Base-by-base conservation (phyloP, 2,888 invertebrate genomes). In the Pherbina coryleti region DNA sequence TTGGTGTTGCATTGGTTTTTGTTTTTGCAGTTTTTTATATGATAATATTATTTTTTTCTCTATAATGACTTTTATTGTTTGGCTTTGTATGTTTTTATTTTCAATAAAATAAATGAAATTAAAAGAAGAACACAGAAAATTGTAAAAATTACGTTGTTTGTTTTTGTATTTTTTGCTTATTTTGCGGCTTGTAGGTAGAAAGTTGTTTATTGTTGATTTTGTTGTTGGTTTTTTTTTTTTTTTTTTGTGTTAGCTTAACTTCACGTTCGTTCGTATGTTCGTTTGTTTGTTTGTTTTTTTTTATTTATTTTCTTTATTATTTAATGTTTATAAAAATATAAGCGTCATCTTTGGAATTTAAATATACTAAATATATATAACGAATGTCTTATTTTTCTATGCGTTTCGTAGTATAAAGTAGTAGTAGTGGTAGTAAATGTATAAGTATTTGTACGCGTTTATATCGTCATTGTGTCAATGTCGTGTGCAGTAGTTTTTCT, bases 141-240 rank as follows among this genome's bases (percentile, higher is more conserved):
- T 17, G 31, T 22, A 55, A 22, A 55, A 55, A 19, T 3, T 22
- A 4, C 14, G 22, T 49, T 67, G 37, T 49, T 77, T 80, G 31
- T 44, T 60, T 78, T 57, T 70, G 49, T 34, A 37, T 60, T 60
- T 78, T 17, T 28, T 70, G 51, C 37, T 77, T 49, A 53, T 78
- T 55, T 75, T 75, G 62, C 73, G 72, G 70, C 66, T 28, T 75
- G 66, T 80, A 76, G 79, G 79, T 81, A 80, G 80, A 79, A 76
- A 76, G 70, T 78, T 78, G 81, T 80, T 51, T 60, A 28, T 19
- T 55, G 22, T 78, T 57, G 11, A 60, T 64, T 28, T 71, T 71
- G 69, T 55, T 75, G 70, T 49, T 72, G 25, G 37, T 76, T 69
- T 75, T 72, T 22, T 72, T 55, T 75, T 64, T 72, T 22, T 62